A percentile compares a stretch with the other conserved stretches of the same genome.
These are phyloP conservation scores for Zeuzera pyrina DNA, from an alignment of 2,888 invertebrate species.

Conservation along the genomic window DNA sequence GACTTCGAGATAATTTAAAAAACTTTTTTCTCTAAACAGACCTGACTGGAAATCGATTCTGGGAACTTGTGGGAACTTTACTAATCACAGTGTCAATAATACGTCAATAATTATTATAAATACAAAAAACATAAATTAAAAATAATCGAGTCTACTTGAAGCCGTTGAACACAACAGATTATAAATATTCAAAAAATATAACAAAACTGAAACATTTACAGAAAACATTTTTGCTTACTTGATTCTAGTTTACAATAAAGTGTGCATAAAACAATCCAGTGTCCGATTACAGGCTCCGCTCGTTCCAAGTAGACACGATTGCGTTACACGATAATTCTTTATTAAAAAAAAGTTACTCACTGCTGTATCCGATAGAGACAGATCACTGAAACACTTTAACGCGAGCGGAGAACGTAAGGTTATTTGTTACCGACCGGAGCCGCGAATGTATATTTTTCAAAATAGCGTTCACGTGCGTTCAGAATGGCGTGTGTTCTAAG, in stretches of 20 bases:
- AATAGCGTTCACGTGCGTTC: conserved; percentile 40
- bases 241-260: background rate
- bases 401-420: conserved; percentile 16
- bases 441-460: no score
- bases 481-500: conserved; percentile 32
- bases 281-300: conserved; percentile 25
- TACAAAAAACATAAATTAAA: background rate
- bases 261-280: conserved; percentile 22
- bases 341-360: conserved; percentile 36
- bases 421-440: conserved; percentile 4
- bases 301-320: conserved; percentile 3
- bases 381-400: conserved; percentile 37
- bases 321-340: conserved; percentile 7
- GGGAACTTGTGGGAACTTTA: no score
- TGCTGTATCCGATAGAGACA: conserved; percentile 29
- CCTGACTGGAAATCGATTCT: no score
- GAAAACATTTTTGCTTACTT: background rate
- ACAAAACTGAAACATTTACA: background rate
- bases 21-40: no score
- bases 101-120: no score
- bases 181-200: background rate
- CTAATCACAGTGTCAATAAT: no score
- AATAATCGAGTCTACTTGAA: background rate
- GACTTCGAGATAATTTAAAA: no score
- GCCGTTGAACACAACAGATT: background rate